A percentile compares a stretch with the other conserved stretches of the same genome.
phyloP scores from a whole-genome alignment of 2,797 vertebrate genomes.

The Toxotes lorentzi region DNA sequence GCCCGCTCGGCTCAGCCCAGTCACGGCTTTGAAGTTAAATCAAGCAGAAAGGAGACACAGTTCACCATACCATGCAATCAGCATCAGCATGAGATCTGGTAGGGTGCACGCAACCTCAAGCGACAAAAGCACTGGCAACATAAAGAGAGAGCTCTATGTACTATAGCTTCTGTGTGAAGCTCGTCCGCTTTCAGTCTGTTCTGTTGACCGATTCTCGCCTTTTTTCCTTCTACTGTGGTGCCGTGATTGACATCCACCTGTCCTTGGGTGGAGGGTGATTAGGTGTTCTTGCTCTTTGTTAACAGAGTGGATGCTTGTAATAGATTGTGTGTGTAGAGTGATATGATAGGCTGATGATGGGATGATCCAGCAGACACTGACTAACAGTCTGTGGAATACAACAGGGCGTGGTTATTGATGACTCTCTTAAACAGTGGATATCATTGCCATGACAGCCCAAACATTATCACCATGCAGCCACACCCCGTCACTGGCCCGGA shows the following conservation, averaged over 20 bases:
- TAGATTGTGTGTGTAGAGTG: conserved; percentile 55
- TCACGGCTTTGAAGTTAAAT: conserved; percentile 75
- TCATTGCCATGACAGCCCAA: conserved; percentile 82
- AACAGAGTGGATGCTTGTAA: conserved; percentile 63
- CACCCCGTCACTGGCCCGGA: conserved; percentile 43
- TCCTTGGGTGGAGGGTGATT: conserved; percentile 66
- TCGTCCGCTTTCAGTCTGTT: conserved; percentile 1
- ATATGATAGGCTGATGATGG: conserved; percentile 74
- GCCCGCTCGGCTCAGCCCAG: conserved; percentile 51
- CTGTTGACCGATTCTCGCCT: conserved; percentile 17
- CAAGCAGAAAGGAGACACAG: conserved; percentile 74
- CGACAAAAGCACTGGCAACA: conserved; percentile 34
- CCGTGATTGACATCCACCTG: conserved; percentile 70
- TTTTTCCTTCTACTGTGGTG: neutral
- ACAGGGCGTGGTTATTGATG: conserved; percentile 81
- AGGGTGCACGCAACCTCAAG: conserved; percentile 37
- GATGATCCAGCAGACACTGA: conserved; percentile 72
- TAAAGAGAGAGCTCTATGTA: conserved; percentile 28
- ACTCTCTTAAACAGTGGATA: conserved; percentile 75
- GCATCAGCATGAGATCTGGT: conserved; percentile 58
- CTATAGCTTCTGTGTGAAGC: conserved; percentile 7
- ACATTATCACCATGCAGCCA: conserved; percentile 65
- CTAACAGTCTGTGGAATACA: conserved; percentile 66
- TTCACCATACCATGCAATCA: conserved; percentile 67
- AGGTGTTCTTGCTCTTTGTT: conserved; percentile 60